Percentiles rank a stretch among this genome's conserved stretches.
Conservation (phyloP, 2,797 vertebrate species). For the Halcyon chelicuti region DNA sequence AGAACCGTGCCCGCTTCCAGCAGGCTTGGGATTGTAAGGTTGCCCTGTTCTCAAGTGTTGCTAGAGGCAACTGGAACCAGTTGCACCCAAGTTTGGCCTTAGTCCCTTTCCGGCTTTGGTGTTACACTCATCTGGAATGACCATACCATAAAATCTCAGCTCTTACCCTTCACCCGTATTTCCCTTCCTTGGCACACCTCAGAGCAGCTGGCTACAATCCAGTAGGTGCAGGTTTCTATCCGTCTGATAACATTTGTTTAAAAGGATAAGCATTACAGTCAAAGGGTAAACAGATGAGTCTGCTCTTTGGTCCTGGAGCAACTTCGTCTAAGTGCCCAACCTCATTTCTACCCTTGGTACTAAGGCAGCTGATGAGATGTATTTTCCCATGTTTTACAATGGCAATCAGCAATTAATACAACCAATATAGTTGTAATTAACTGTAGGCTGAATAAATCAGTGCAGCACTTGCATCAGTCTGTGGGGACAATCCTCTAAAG, state of each 20-base stretch:
- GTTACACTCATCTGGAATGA: background rate
- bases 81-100: background rate
- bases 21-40: background rate
- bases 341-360: background rate
- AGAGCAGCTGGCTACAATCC: background rate
- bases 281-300: background rate
- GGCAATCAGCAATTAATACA: background rate
- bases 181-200: background rate
- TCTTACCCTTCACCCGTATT: background rate
- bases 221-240: background rate
- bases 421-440: background rate
- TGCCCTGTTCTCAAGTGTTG: background rate
- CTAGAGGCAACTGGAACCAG: background rate
- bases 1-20: accelerated
- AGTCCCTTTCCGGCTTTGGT: background rate
- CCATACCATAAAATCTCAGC: background rate
- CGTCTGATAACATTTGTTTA: background rate
- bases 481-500: background rate
- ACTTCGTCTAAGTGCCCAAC: background rate
- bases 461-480: background rate
- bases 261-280: background rate
- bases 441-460: background rate
- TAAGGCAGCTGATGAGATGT: background rate
- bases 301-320: background rate
- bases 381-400: background rate